These are phyloP conservation scores for Cotesia glomerata DNA, from an alignment of 1,140 invertebrate species.

Conservation along the genomic window DNA sequence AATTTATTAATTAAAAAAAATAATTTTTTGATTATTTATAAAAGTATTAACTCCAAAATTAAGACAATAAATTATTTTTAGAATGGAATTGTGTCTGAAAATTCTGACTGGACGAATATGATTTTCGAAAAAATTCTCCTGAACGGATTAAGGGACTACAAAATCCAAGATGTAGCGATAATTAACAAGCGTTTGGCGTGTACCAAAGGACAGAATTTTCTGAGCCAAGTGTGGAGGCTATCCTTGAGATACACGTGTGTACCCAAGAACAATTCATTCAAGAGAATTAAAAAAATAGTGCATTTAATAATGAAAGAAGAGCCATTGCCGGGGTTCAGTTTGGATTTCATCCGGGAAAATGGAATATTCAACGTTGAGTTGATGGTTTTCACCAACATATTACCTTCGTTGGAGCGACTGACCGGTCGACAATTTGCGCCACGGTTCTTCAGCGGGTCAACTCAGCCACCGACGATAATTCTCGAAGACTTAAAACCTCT, in stretches of 20 bases:
- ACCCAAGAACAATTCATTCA: background rate
- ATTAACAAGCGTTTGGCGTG: slow-evolving; percentile 4
- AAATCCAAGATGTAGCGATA: slow-evolving; percentile 12
- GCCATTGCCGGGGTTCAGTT: slow-evolving; percentile 8
- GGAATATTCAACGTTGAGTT: slow-evolving; percentile 8
- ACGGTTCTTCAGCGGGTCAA: slow-evolving; percentile 11
- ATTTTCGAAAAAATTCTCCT: slow-evolving; percentile 15
- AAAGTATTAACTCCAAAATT: background rate
- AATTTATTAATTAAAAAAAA: no score
- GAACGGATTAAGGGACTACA: background rate
- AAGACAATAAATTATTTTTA: background rate
- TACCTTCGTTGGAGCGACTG: background rate
- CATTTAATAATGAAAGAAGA: slow-evolving; percentile 18
- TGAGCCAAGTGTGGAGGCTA: slow-evolving; percentile 14
- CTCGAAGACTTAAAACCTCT: slow-evolving; percentile 5
- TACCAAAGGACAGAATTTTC: slow-evolving; percentile 10
- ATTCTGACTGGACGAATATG: slow-evolving; percentile 13
- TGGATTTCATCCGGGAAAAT: slow-evolving; percentile 13
- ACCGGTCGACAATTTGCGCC: slow-evolving; percentile 7
- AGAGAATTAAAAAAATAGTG: background rate
- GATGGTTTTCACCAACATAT: slow-evolving; percentile 5
- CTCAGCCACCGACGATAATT: slow-evolving; percentile 3
- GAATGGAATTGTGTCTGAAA: slow-evolving; percentile 7
- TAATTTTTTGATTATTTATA: no score
- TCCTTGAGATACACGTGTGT: slow-evolving; percentile 7